Evolutionary conservation across 1,140 invertebrate species (phyloP).

Genomic region (Megathymus violae): DNA sequence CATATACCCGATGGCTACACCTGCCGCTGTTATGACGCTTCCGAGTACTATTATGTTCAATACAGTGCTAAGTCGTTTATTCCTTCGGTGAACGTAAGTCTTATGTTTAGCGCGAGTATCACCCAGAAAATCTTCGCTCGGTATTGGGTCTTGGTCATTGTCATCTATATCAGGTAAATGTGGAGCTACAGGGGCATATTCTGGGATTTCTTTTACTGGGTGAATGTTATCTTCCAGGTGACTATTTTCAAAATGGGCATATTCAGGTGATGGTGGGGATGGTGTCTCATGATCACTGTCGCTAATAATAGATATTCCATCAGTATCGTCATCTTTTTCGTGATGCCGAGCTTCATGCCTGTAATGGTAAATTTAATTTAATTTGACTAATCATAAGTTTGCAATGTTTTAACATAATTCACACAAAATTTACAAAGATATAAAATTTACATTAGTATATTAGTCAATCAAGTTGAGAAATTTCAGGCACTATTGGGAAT

Average conservation of each 20-base stretch:
- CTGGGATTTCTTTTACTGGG: conserved; percentile 46
- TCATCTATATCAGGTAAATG: conserved; percentile 41
- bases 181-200: conserved; percentile 46
- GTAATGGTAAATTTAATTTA: too few species aligned
- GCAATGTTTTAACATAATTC: too few species aligned
- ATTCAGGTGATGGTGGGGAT: conserved; percentile 49
- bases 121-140: conserved; percentile 59
- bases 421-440: too few species aligned
- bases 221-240: conserved; percentile 49
- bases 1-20: conserved; percentile 79
- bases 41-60: conserved; percentile 78
- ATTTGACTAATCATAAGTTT: too few species aligned
- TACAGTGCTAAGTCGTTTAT: conserved; percentile 76
- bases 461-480: too few species aligned
- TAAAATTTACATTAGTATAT: too few species aligned
- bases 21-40: conserved; percentile 77
- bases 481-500: too few species aligned
- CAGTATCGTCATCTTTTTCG: conserved; percentile 78
- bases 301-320: conserved; percentile 78
- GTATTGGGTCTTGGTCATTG: conserved; percentile 46
- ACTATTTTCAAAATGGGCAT: conserved; percentile 43
- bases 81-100: conserved; percentile 80
- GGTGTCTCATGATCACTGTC: conserved; percentile 71
- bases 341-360: conserved; percentile 45
- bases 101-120: conserved; percentile 65